Base-by-base conservation (phyloP, 2,888 invertebrate species). In the Crepidodera aurea region DNA sequence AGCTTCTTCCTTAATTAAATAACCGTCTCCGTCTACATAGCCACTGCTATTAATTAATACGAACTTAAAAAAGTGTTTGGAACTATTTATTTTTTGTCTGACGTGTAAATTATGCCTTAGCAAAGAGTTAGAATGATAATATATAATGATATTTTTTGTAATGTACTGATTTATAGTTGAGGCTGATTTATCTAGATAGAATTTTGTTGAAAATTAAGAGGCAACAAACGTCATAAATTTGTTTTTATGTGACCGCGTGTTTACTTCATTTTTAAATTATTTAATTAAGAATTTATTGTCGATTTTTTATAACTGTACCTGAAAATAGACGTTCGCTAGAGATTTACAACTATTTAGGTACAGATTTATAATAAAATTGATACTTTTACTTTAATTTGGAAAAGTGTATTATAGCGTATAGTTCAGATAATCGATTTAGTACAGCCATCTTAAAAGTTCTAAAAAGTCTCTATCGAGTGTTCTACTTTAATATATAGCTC, bases 181-280 rank as follows among this genome's bases (percentile, higher is more conserved):
- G 18, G 29, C 37, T 51, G 37, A 51, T 51, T 51, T 51, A 51
- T 51, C 1, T 37, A 12, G 7, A 16, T 16, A 29, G 22, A 22
- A 37, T 37, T 51, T 51, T 37, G 37, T 19, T 51, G 51, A 16
- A 50, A 50, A 50, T 50, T 50, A 50, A 50, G 50, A 1, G 34
- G 34, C 19, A 25, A 19, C 18, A 27, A 18, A 51, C 16, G 18
- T 6, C 37, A 51, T 51, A 51, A 51, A 51, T 51, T 13, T 37
- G 19, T 4, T 51, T 51, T 51, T 37, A 34, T 34, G 37, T 18
- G 19, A 51, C 6, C 22, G 13, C n/a, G 5, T 32, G 7, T 34
- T 51, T 51, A 51, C 32, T 51, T 53, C 13, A 13, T 25, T 25
- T 13, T 12, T 18, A 27, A 19, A 25, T 10, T 40, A 2, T 27